These are phyloP conservation scores for Protobothrops flavoviridis DNA, from an alignment of 2,113 vertebrate genomes.

Conservation along the genomic window DNA sequence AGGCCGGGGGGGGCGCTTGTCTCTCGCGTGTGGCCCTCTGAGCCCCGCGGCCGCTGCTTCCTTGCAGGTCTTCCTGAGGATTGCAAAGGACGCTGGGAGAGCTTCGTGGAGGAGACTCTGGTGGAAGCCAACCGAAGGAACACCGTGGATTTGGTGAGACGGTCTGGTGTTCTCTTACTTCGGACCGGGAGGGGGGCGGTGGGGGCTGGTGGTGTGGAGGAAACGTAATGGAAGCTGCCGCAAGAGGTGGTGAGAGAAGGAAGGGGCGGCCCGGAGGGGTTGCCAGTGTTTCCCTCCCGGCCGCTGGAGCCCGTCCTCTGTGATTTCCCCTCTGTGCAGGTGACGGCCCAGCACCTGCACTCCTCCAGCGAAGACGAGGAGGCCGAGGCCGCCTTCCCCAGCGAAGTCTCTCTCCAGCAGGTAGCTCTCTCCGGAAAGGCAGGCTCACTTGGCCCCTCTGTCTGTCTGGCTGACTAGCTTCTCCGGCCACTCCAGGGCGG, in stretches of 20 bases:
- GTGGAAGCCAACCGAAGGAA: slow-evolving; percentile 91
- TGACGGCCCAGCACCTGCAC: slow-evolving; percentile 93
- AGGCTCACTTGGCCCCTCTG: not conserved
- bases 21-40: accelerated
- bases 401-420: slow-evolving; percentile 92
- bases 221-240: not conserved
- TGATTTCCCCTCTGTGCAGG: slow-evolving; percentile 68
- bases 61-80: slow-evolving; percentile 88
- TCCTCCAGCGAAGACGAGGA: slow-evolving; percentile 96
- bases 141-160: slow-evolving; percentile 89
- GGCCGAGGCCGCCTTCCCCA: slow-evolving; percentile 89
- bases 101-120: slow-evolving; percentile 91
- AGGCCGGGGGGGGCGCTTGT: accelerated
- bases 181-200: accelerated
- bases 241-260: not conserved
- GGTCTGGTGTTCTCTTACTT: accelerated
- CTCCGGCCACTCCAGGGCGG: not conserved
- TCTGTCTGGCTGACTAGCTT: not conserved
- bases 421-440: slow-evolving; percentile 59
- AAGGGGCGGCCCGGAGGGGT: not conserved
- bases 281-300: not conserved
- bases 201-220: accelerated
- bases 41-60: not conserved
- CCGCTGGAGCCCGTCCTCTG: too few relatives aligned
- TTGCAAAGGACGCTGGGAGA: slow-evolving; percentile 94